Evolutionary conservation across 2,888 invertebrate genomes (phyloP), one percentile per base, ranked within the genome.

Genomic region (Muschampia plurimacula): DNA sequence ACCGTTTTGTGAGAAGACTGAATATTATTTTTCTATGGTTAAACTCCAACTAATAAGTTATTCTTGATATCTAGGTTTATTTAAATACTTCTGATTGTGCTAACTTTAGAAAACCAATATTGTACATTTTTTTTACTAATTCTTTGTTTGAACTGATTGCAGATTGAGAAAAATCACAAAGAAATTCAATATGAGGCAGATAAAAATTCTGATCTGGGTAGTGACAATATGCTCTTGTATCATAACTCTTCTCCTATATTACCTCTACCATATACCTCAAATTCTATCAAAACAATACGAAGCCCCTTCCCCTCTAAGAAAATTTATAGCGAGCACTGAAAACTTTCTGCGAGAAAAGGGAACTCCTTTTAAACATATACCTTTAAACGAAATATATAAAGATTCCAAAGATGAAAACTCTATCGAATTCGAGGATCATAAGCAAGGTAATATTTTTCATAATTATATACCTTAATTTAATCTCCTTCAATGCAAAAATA

Each of bases 151-250:
- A 4, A 67, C 22, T 44, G 8, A 36, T 69, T 62, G 2, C 84
- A 91, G 92, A 75, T 66, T 87, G 73, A 85, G 82, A 75, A 87
- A 85, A 77, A 67, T 83, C 9, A 78, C 77, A 65, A 84, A 85
- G 69, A 84, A 82, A 78, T 63, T 75, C 64, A 86, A 77, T 60
- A 86, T 86, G 83, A 86, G 80, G 72, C 87, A 86, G 68, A 74
- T 86, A 39, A 87, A 85, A 78, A 75, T 86, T 74, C 75, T 81
- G 39, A 74, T 86, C 4, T 75, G 78, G 52, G 49, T 83, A 60
- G 71, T 85, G 63, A 79, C 77, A 44, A 74, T 81, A 0, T 76
- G 78, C 41, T 82, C 82, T 0, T 82, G 82, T 74, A 82, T 87
- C 49, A 74, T 84, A n/a, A 82, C 83, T 36, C 74, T 87, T 9